Evolutionary conservation across 2,888 invertebrate species (phyloP).

Genomic region (Nymphalis urticae): DNA sequence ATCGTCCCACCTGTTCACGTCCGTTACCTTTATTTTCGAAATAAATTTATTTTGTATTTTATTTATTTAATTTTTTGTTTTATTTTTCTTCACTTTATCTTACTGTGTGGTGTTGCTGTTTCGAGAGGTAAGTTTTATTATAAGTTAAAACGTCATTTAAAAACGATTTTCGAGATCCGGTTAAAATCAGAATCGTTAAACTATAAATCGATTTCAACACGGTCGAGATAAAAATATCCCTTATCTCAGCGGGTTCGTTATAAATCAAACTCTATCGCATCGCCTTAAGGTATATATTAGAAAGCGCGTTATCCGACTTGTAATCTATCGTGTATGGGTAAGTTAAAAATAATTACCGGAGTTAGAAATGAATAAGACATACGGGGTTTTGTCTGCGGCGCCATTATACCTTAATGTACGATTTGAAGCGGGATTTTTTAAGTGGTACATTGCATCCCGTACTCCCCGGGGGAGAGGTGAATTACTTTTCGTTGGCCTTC

Average conservation of each 20-base stretch:
- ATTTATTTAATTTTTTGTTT: slow-evolving; percentile 40
- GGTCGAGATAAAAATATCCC: slow-evolving; percentile 56
- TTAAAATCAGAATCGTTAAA: neutral
- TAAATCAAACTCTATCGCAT: slow-evolving; percentile 42
- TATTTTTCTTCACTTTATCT: slow-evolving; percentile 44
- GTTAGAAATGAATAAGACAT: slow-evolving; percentile 46
- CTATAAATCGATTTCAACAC: slow-evolving; percentile 59
- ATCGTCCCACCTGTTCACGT: slow-evolving; percentile 30
- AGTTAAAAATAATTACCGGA: slow-evolving; percentile 52
- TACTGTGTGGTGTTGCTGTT: slow-evolving; percentile 53
- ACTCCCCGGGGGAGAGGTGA: neutral
- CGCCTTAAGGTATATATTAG: slow-evolving; percentile 42
- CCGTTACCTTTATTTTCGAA: slow-evolving; percentile 37
- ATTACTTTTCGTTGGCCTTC: neutral
- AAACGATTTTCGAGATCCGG: neutral
- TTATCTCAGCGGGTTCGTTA: slow-evolving; percentile 36
- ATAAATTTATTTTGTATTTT: slow-evolving; percentile 43
- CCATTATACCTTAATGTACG: slow-evolving; percentile 14
- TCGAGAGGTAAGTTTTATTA: slow-evolving; percentile 56
- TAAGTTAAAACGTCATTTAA: slow-evolving; percentile 19
- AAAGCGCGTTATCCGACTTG: slow-evolving; percentile 14
- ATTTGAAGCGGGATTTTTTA: slow-evolving; percentile 12
- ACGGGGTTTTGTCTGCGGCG: slow-evolving; percentile 26
- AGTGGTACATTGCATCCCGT: slow-evolving; percentile 7
- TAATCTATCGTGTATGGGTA: slow-evolving; percentile 9